phyloP scores from a whole-genome alignment of 1,140 invertebrate species.

The Ceratitis capitata region DNA sequence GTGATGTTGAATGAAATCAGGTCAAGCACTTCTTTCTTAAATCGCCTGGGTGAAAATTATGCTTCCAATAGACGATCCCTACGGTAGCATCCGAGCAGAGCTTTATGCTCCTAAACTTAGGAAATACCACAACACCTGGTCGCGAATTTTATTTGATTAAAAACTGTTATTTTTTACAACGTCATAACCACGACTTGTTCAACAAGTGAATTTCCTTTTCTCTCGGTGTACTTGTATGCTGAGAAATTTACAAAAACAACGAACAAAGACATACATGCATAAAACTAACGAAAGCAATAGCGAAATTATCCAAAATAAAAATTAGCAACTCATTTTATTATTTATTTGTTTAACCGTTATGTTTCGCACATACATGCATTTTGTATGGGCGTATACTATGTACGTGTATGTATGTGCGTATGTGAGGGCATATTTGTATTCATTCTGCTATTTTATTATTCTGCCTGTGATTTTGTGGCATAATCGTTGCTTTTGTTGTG shows the following conservation, averaged over 20 bases:
- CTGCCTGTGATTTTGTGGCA: neutral
- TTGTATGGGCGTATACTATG: neutral
- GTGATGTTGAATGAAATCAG: too few relatives aligned
- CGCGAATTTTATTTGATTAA: too few relatives aligned
- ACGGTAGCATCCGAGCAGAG: too few relatives aligned
- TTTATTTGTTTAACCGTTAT: slow-evolving; percentile 2
- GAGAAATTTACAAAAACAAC: neutral
- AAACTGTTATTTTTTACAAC: neutral
- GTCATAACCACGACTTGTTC: too few relatives aligned
- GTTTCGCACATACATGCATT: neutral
- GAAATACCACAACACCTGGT: neutral
- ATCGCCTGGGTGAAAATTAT: too few relatives aligned
- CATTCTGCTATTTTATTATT: neutral
- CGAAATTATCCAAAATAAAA: neutral
- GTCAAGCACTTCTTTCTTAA: too few relatives aligned
- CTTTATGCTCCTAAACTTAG: neutral
- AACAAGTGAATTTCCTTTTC: neutral
- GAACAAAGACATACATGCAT: neutral
- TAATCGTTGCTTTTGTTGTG: neutral
- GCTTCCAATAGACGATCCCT: too few relatives aligned
- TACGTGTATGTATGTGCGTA: neutral
- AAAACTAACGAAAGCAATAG: neutral
- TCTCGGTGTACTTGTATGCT: neutral
- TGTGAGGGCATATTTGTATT: neutral
- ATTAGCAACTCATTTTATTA: slow-evolving; percentile 25